phyloP scores from a whole-genome alignment of 1,140 invertebrate genomes.

The Drosophila malerkotliana region DNA sequence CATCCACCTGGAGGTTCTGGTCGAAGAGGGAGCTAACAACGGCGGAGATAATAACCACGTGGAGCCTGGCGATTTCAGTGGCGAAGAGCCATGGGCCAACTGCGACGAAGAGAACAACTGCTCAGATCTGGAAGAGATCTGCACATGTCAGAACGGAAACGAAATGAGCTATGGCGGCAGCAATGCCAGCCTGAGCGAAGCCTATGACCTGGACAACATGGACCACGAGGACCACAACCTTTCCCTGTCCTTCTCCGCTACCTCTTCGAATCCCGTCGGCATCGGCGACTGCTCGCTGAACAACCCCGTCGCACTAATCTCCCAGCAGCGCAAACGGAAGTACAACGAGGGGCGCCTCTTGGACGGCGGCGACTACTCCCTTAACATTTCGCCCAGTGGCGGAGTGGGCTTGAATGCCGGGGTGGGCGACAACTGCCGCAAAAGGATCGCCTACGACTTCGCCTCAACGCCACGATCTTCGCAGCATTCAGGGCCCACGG shows the following conservation, averaged over 20 bases:
- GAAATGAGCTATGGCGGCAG: constrained; percentile 68
- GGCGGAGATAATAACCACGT: constrained; percentile 23
- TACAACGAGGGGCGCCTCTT: constrained; percentile 75
- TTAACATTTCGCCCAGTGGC: constrained; percentile 40
- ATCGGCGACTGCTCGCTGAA: constrained; percentile 27
- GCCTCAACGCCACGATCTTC: constrained; percentile 73
- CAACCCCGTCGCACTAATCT: constrained; percentile 35
- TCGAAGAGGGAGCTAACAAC: constrained; percentile 53
- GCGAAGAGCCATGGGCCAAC: constrained; percentile 81
- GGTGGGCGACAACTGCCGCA: constrained; percentile 62
- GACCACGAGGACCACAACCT: constrained; percentile 46
- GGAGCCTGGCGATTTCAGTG: constrained; percentile 62
- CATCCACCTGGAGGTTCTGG: constrained; percentile 59
- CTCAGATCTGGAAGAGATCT: constrained; percentile 81
- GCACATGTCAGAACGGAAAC: constrained; percentile 75
- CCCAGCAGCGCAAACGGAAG: constrained; percentile 80
- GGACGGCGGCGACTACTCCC: constrained; percentile 58
- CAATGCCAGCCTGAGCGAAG: constrained; percentile 70
- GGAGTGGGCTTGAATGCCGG: constrained; percentile 25
- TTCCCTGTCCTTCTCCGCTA: constrained; percentile 20
- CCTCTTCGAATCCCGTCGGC: constrained; percentile 1
- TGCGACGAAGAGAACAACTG: constrained; percentile 81
- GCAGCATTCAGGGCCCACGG: constrained; percentile 19
- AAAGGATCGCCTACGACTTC: constrained; percentile 80
- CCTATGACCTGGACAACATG: constrained; percentile 55